These are phyloP conservation scores for Alviniconcha strummeri DNA, from an alignment of 2,888 invertebrate species.

Conservation along the genomic window DNA sequence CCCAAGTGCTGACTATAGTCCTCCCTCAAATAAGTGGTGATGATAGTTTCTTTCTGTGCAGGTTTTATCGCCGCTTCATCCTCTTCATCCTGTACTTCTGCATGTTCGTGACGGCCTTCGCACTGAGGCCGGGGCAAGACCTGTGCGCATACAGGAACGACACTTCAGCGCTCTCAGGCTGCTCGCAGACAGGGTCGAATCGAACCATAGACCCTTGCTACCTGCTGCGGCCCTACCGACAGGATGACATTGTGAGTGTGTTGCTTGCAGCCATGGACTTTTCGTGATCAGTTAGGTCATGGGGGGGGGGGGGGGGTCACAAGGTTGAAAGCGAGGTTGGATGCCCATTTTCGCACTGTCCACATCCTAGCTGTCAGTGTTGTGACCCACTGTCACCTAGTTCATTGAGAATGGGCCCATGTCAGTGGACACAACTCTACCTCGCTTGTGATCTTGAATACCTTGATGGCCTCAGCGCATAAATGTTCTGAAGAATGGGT, in stretches of 20 bases:
- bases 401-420: too few relatives aligned
- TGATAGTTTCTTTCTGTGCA: conserved; percentile 69
- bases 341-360: too few relatives aligned
- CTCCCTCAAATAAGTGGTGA: too few relatives aligned
- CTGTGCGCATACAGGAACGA: conserved; percentile 51
- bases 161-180: conserved; percentile 31
- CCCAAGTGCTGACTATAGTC: too few relatives aligned
- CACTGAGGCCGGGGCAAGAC: conserved; percentile 82
- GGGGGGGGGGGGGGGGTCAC: too few relatives aligned
- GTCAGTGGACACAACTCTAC: not conserved
- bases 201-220: conserved; percentile 65
- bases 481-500: too few relatives aligned
- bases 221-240: conserved; percentile 60
- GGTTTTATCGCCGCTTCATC: conserved; percentile 94
- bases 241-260: conserved; percentile 63
- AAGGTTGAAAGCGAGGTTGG: too few relatives aligned
- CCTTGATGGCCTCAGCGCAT: not conserved
- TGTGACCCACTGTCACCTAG: too few relatives aligned
- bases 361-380: too few relatives aligned
- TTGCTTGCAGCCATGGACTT: too few relatives aligned
- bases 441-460: not conserved
- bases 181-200: conserved; percentile 36
- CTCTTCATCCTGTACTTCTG: conserved; percentile 93
- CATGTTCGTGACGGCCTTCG: conserved; percentile 90
- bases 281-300: too few relatives aligned